Evolutionary conservation across 2,888 invertebrate genomes (phyloP).

Genomic region (Rugalucina vietnamica): DNA sequence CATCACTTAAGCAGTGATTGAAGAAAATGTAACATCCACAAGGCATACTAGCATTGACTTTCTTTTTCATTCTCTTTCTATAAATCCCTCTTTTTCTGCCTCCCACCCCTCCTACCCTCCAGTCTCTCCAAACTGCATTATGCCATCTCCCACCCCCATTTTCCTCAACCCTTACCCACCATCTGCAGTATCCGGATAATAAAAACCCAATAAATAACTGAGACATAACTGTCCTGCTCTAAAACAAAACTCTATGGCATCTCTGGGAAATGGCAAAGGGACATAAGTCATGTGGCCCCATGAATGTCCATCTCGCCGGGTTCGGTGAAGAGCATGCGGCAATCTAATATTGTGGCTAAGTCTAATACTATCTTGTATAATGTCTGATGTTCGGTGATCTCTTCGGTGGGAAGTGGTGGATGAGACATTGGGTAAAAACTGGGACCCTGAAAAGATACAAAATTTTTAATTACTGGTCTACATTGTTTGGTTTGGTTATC

Average conservation of each 20-base stretch:
- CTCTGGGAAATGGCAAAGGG: slow-evolving; percentile 26
- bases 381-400: slow-evolving; percentile 93
- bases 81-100: too few relatives aligned
- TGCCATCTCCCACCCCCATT: too few relatives aligned
- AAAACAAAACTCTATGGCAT: not conserved
- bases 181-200: too few relatives aligned
- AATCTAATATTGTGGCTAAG: slow-evolving; percentile 93
- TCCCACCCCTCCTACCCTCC: too few relatives aligned
- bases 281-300: slow-evolving; percentile 55
- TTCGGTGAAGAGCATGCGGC: slow-evolving; percentile 89
- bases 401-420: slow-evolving; percentile 93
- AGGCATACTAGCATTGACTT: too few relatives aligned
- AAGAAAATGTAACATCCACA: too few relatives aligned
- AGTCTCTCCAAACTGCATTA: too few relatives aligned
- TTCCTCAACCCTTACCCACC: too few relatives aligned
- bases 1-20: too few relatives aligned
- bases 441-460: slow-evolving; percentile 87
- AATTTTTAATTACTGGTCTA: too few relatives aligned
- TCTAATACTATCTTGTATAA: slow-evolving; percentile 90
- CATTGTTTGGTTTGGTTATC: too few relatives aligned
- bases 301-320: slow-evolving; percentile 79
- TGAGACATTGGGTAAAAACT: slow-evolving; percentile 93
- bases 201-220: not conserved
- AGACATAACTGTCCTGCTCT: slow-evolving; percentile 9
- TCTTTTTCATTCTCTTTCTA: too few relatives aligned